A percentile compares a stretch with the other conserved stretches of the same genome.
These are phyloP conservation scores for Aphaenogaster ashmeadi DNA, from an alignment of 1,140 invertebrate species.

Conservation along the genomic window DNA sequence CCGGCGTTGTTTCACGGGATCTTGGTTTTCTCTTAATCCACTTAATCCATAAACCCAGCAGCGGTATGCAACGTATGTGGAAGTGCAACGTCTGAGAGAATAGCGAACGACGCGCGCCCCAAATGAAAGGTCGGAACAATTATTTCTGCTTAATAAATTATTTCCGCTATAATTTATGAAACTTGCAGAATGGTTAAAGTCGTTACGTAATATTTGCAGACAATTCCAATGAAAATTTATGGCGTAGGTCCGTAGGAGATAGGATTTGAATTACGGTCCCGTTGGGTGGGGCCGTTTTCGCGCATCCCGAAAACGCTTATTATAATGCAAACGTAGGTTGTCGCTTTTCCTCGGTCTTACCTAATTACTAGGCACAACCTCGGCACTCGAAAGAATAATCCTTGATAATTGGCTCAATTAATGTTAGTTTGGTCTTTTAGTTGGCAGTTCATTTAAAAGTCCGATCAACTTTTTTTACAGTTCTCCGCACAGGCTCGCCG, in stretches of 20 bases:
- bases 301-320: background rate
- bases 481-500: conserved; percentile 4
- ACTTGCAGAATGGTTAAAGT: conserved; percentile 23
- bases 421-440: conserved; percentile 31
- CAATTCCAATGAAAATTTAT: background rate
- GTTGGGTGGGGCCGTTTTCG: background rate
- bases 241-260: too few species aligned
- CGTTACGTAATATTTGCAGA: conserved; percentile 14
- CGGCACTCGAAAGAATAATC: conserved; percentile 26
- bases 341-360: background rate
- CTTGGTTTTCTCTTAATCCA: conserved; percentile 15
- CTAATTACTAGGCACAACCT: conserved; percentile 20
- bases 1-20: background rate
- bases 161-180: conserved; percentile 19
- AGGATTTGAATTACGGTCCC: background rate
- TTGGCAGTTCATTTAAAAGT: conserved; percentile 47
- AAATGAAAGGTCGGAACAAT: conserved; percentile 34
- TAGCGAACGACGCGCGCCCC: conserved; percentile 2
- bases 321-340: background rate
- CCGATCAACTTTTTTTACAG: conserved; percentile 28
- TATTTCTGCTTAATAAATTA: conserved; percentile 11
- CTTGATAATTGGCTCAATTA: conserved; percentile 54
- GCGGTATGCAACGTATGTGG: background rate
- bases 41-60: background rate
- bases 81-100: conserved; percentile 9